Base-by-base conservation (phyloP, 2,888 invertebrate species). In the Graphium colonna region DNA sequence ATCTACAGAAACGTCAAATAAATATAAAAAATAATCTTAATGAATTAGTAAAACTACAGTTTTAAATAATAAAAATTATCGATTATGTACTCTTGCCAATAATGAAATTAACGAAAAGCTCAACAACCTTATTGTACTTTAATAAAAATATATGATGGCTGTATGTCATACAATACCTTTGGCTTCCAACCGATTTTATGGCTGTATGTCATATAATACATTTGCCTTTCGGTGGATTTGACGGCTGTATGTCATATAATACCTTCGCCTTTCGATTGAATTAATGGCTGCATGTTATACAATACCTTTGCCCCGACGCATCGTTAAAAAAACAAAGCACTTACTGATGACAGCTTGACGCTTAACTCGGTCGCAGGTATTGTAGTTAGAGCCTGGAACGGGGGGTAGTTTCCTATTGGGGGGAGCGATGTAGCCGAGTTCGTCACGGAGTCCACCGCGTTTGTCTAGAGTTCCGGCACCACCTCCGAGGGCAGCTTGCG, bases 301-400 rank as follows among this genome's bases (percentile, higher is more conserved):
- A 36, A 18, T 45, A 18, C 36, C 36, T 46, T 17, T 16, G n/a
- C 7, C 21, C 13, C 9, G 36, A n/a, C n/a, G n/a, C n/a, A 13
- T 21, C 18, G 15, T 47, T 38, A 26, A 46, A 46, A 38, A 36
- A 9, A 13, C 15, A 12, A 16, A 10, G 68, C 74, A 93, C 95
- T 95, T 93, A 96, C 95, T 95, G 92, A 95, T 95, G 69, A 95
- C 95, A 85, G 95, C 96, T 94, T 96, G 96, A 90, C 97, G 93
- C 92, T 97, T 97, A 91, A 97, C 96, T 73, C 97, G 92, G 88
- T 97, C 97, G 85, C 97, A 97, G 26, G 97, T 97, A 82, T 96
- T 97, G 91, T 97, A 97, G 88, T 97, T 97, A 51, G 96, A 96
- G 65, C 97, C 97, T 51, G 97, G 97, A 5, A 97, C 97, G 16